These are phyloP conservation scores for Periparus ater DNA, from an alignment of 2,797 vertebrate genomes.

Conservation along the genomic window DNA sequence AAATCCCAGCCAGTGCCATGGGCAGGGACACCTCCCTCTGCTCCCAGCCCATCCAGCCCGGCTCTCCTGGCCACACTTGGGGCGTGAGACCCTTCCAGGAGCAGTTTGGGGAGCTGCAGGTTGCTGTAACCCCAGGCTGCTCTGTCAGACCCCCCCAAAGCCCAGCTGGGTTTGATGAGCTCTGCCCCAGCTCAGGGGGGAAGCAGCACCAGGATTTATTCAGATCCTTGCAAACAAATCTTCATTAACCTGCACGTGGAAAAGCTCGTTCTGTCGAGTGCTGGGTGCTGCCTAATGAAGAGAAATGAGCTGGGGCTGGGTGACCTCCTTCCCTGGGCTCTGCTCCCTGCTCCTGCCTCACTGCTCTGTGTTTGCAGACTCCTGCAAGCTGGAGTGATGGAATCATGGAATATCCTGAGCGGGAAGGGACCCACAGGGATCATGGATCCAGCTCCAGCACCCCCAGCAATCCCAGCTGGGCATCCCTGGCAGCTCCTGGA, in stretches of 20 bases:
- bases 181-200: neutral
- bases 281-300: neutral
- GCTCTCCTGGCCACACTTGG: fast-evolving
- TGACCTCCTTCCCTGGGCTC: neutral
- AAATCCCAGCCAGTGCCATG: neutral
- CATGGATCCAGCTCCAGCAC: neutral
- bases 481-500: neutral
- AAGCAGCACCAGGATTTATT: neutral
- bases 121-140: neutral
- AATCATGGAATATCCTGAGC: neutral
- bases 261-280: neutral
- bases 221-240: neutral
- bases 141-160: fast-evolving
- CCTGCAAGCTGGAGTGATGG: fast-evolving
- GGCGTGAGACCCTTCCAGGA: fast-evolving
- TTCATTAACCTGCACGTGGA: neutral
- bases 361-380: fast-evolving
- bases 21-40: neutral
- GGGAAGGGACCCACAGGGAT: neutral
- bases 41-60: neutral
- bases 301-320: neutral
- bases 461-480: neutral
- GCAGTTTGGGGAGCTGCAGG: neutral
- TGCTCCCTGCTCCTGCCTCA: fast-evolving
- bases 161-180: neutral